Base-by-base conservation (phyloP, 2,888 invertebrate species). In the Tubulanus polymorphus region DNA sequence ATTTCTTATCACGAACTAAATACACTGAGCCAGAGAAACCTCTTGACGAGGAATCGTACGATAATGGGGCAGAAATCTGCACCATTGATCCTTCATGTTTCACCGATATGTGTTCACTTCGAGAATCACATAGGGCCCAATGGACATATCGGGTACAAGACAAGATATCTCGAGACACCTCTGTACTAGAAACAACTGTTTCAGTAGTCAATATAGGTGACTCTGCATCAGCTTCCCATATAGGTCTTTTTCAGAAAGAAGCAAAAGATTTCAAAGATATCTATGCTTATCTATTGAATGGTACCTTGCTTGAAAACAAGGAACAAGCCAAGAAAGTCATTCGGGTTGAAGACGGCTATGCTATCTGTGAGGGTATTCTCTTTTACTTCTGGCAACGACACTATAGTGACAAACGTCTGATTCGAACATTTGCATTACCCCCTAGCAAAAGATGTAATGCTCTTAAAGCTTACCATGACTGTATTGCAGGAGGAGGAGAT, bases 1-100 rank as follows among this genome's bases (percentile, higher is more conserved):
- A 59, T 49, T 51, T 35, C 1, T 37, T 64, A 8, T 58, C 56
- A n/a, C n/a, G n/a, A n/a, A n/a, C n/a, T n/a, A n/a, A n/a, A n/a
- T n/a, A n/a, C n/a, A n/a, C n/a, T n/a, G n/a, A n/a, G n/a, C n/a
- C n/a, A n/a, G n/a, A n/a, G n/a, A n/a, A n/a, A n/a, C n/a, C n/a
- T n/a, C n/a, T n/a, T n/a, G n/a, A n/a, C n/a, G n/a, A n/a, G n/a
- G n/a, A n/a, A n/a, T n/a, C n/a, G n/a, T n/a, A n/a, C n/a, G n/a
- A n/a, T n/a, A n/a, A n/a, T n/a, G n/a, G n/a, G n/a, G n/a, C n/a
- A n/a, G n/a, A n/a, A n/a, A n/a, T n/a, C n/a, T n/a, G n/a, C n/a
- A n/a, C n/a, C n/a, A n/a, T n/a, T n/a, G n/a, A n/a, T n/a, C n/a
- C n/a, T n/a, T n/a, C n/a, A n/a, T n/a, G n/a, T n/a, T n/a, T n/a